Evolutionary conservation across 2,113 vertebrate species (phyloP).

Genomic region (Xenotilapia leptura): DNA sequence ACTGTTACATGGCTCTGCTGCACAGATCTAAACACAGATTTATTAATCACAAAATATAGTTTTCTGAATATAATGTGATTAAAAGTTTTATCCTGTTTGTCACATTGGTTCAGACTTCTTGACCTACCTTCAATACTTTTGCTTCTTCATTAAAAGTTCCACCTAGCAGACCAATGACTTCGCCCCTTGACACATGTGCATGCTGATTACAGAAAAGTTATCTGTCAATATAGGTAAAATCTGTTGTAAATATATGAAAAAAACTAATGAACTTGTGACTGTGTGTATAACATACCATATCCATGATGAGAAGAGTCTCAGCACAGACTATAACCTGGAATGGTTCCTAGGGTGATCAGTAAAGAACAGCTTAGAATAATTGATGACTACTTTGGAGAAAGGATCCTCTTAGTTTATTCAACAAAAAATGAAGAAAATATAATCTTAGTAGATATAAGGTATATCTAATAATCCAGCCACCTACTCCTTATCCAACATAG

Average conservation of each 20-base stretch:
- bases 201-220: slow-evolving; percentile 69
- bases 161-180: slow-evolving; percentile 93
- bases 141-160: slow-evolving; percentile 81
- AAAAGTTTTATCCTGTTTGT: not conserved
- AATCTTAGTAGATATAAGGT: not conserved
- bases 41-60: not conserved
- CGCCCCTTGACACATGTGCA: slow-evolving; percentile 89
- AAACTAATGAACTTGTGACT: accelerated
- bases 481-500: not conserved
- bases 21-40: slow-evolving; percentile 73
- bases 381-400: not conserved
- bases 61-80: not conserved
- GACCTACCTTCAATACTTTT: slow-evolving; percentile 82
- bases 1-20: slow-evolving; percentile 92
- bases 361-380: not conserved
- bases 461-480: not conserved
- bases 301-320: slow-evolving; percentile 93
- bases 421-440: not conserved
- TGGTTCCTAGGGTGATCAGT: slow-evolving; percentile 76
- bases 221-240: not conserved
- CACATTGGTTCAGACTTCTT: not conserved
- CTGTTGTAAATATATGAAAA: not conserved
- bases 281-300: slow-evolving; percentile 80
- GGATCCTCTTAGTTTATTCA: not conserved
- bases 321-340: slow-evolving; percentile 89